Evolutionary conservation across 2,888 invertebrate species (phyloP).

Genomic region (Drosophila pegasa): DNA sequence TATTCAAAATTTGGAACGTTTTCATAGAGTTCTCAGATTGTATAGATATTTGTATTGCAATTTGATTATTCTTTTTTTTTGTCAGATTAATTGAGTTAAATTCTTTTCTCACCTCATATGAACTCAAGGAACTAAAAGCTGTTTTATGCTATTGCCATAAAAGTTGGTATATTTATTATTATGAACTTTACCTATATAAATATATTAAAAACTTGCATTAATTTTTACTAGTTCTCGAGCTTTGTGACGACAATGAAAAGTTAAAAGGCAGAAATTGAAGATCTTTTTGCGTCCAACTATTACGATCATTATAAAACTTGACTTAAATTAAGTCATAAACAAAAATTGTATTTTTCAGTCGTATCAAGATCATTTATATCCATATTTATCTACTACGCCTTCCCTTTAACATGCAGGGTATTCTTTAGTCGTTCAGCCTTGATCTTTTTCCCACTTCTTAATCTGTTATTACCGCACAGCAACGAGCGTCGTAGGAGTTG

Average conservation of each 20-base stretch:
- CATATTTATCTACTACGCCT: no score
- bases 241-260: not conserved
- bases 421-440: not conserved
- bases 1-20: not conserved
- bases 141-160: no score
- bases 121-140: not conserved
- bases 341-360: not conserved
- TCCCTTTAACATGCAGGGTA: not conserved
- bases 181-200: no score
- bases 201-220: no score
- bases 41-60: no score
- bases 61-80: no score
- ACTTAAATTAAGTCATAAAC: not conserved
- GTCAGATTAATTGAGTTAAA: no score
- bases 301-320: not conserved
- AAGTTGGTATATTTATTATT: not conserved
- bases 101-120: not conserved
- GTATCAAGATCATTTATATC: not conserved
- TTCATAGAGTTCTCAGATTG: no score
- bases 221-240: not conserved
- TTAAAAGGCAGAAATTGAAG: not conserved
- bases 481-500: slow-evolving; percentile 45
- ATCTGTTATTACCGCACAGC: slow-evolving; percentile 18
- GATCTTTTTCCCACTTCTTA: not conserved
- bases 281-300: not conserved